phyloP scores from a whole-genome alignment of 2,113 vertebrate species.

The Daboia siamensis region DNA sequence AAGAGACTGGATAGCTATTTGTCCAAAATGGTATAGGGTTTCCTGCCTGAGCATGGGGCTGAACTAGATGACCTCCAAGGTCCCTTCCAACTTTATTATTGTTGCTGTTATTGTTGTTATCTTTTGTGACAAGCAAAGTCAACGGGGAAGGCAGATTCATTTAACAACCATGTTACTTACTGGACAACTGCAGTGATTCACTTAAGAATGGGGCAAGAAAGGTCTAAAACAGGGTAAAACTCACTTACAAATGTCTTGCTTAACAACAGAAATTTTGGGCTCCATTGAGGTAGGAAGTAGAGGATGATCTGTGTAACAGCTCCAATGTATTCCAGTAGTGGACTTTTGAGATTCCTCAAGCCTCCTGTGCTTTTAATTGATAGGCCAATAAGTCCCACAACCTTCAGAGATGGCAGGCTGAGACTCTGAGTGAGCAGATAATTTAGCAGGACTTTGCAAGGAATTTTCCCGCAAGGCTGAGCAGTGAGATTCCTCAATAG shows the following conservation, averaged over 20 bases:
- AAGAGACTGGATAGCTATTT: too few species aligned
- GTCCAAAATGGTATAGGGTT: too few species aligned
- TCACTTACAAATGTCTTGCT: background rate
- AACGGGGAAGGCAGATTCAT: background rate
- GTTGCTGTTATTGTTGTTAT: too few species aligned
- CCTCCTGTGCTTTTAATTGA: background rate
- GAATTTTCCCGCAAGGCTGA: background rate
- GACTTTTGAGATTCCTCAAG: background rate
- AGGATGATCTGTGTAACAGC: too few species aligned
- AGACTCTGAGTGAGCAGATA: background rate
- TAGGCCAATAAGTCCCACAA: background rate
- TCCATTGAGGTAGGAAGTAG: too few species aligned
- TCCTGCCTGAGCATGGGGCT: too few species aligned
- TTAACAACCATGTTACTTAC: background rate
- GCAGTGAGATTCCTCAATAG: background rate
- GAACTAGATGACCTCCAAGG: too few species aligned
- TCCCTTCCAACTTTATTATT: too few species aligned
- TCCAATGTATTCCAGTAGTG: background rate
- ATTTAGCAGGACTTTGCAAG: background rate
- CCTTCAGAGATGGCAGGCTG: background rate
- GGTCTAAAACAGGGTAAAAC: background rate
- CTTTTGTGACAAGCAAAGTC: background rate
- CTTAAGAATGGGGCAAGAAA: background rate
- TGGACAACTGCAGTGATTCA: background rate
- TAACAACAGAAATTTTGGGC: background rate